Conservation (phyloP, 2,888 invertebrate species). For the Aspidiotus rigidus region DNA sequence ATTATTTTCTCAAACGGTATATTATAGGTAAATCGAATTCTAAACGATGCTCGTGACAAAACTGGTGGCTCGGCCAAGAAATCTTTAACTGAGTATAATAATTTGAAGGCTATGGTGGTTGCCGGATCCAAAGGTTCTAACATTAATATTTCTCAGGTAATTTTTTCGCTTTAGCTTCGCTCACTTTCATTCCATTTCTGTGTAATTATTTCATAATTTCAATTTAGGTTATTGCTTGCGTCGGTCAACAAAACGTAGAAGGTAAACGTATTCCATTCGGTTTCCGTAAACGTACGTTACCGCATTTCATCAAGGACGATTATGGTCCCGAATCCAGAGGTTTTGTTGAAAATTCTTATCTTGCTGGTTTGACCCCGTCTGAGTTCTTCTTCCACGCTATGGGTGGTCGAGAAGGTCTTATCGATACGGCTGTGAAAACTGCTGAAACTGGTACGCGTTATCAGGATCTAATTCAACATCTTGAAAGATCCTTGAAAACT, state of each 20-base stretch:
- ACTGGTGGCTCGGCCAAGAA: slow-evolving; percentile 99
- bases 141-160: slow-evolving; percentile 95
- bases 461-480: no score
- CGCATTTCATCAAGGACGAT: slow-evolving; percentile 99
- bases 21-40: slow-evolving; percentile 69
- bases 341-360: slow-evolving; percentile 99
- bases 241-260: slow-evolving; percentile 99
- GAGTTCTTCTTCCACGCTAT: slow-evolving; percentile 99
- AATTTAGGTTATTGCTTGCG: slow-evolving; percentile 91
- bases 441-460: slow-evolving; percentile 77
- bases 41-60: slow-evolving; percentile 99
- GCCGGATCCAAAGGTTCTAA: slow-evolving; percentile 99
- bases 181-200: not conserved
- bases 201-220: not conserved
- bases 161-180: not conserved
- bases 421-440: slow-evolving; percentile 99
- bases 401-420: slow-evolving; percentile 99
- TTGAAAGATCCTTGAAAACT: no score
- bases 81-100: slow-evolving; percentile 97
- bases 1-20: no score
- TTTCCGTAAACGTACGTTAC: slow-evolving; percentile 93
- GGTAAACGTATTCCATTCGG: slow-evolving; percentile 99
- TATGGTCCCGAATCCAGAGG: slow-evolving; percentile 99
- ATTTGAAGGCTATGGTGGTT: slow-evolving; percentile 99
- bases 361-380: slow-evolving; percentile 96